Conservation (phyloP, 2,797 vertebrate genomes). For the Mus minutoides region DNA sequence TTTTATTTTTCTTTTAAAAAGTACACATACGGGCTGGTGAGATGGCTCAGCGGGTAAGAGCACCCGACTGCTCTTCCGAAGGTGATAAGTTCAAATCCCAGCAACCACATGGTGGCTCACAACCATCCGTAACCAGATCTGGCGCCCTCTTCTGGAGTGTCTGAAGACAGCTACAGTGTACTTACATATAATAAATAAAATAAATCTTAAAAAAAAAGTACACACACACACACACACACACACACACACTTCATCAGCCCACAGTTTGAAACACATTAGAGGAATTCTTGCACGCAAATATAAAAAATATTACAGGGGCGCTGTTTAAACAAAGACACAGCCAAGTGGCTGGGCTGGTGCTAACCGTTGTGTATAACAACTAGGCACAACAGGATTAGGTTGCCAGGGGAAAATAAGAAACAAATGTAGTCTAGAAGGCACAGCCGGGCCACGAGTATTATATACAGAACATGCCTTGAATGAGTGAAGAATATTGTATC, state of each 20-base stretch:
- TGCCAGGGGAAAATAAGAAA: slow-evolving; percentile 50
- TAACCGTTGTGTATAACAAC: slow-evolving; percentile 16
- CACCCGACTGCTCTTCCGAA: too few relatives aligned
- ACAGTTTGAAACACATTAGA: slow-evolving; percentile 40
- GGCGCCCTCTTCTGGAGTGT: too few relatives aligned
- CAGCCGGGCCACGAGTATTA: slow-evolving; percentile 12
- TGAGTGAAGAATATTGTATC: slow-evolving; percentile 5
- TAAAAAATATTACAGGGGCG: background rate
- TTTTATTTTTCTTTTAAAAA: background rate
- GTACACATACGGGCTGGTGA: too few relatives aligned
- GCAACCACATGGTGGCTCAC: too few relatives aligned
- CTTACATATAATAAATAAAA: too few relatives aligned
- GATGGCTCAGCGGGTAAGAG: too few relatives aligned
- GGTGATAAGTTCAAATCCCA: too few relatives aligned
- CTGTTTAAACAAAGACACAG: slow-evolving; percentile 44
- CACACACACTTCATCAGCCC: background rate
- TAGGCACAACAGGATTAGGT: background rate
- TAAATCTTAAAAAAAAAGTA: too few relatives aligned
- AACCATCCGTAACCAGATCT: too few relatives aligned
- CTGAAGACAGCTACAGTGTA: too few relatives aligned
- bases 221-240: background rate
- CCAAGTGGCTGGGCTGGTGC: background rate
- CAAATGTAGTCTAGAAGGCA: slow-evolving; percentile 55
- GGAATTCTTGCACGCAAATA: background rate
- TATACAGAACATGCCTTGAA: background rate